These are phyloP conservation scores for Limnephilus lunatus DNA, from an alignment of 2,888 invertebrate genomes.

Conservation along the genomic window DNA sequence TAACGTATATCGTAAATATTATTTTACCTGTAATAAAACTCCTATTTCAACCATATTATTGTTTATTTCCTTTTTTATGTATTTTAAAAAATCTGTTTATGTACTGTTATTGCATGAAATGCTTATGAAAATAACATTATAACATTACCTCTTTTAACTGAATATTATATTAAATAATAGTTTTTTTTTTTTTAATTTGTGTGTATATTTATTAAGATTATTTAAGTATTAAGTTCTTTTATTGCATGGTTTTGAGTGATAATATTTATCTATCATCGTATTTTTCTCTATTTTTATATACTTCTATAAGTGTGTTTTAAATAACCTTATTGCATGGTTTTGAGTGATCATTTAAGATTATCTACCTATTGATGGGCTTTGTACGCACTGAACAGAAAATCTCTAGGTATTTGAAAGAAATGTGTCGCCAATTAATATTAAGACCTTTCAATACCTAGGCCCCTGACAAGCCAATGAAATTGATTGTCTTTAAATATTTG, in stretches of 20 bases:
- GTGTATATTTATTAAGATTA: not conserved
- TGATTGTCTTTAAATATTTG: too few relatives aligned
- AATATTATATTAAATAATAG: not conserved
- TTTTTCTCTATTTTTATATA: not conserved
- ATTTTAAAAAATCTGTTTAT: not conserved
- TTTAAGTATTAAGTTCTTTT: not conserved
- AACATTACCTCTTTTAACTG: not conserved
- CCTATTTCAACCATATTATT: too few relatives aligned
- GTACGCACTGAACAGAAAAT: not conserved
- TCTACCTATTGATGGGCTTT: not conserved
- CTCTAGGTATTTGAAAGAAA: not conserved
- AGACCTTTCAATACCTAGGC: too few relatives aligned
- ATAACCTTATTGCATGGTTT: not conserved
- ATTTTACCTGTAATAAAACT: not conserved
- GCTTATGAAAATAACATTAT: not conserved
- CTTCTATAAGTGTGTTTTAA: not conserved
- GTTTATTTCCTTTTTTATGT: too few relatives aligned
- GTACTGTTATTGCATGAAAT: not conserved
- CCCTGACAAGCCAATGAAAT: not conserved
- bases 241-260: not conserved
- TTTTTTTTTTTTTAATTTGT: not conserved
- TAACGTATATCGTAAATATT: not conserved
- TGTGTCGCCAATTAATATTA: not conserved
- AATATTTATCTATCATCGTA: not conserved
- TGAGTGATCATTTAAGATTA: not conserved